Evolutionary conservation across 2,888 invertebrate genomes (phyloP), one percentile per base, ranked within the genome.

Genomic region (Opisthograptis luteolata): DNA sequence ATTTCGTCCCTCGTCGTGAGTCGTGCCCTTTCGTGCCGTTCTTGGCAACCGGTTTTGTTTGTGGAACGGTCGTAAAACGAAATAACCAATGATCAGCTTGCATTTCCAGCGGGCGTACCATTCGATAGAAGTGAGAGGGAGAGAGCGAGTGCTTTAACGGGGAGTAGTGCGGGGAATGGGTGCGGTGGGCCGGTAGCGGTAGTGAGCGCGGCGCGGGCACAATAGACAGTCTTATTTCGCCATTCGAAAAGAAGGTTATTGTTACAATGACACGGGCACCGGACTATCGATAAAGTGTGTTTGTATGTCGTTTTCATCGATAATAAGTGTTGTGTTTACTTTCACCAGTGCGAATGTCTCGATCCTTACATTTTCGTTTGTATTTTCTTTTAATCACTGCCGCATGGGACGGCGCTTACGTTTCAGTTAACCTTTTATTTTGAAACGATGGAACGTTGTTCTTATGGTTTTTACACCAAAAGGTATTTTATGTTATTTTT

Each of bases 391-490:
- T 84, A 82, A 85, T 84, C 73, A 85, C 70, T 81, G 87, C 87
- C 88, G 83, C 83, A 88, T 87, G 85, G 87, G 84, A 84, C 91
- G 90, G 84, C 84, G 87, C 84, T 88, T 86, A 81, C 81, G 87
- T 88, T 87, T 88, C 87, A 89, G 89, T 87, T 88, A 85, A 87
- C 80, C 81, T 81, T 88, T 91, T 88, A 88, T 84, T 89, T 91
- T 91, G 89, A 92, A 93, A 93, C 92, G 92, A 94, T 94, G 94
- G 94, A 94, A 93, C 94, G 94, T 92, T 93, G 94, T 92, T 93
- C 93, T 92, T 94, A 93, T 92, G 94, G 94, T 92, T 94, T 94
- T 93, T 94, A 93, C 93, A 94, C 94, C 86, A 94, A 94, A 94
- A 94, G 94, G 94, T 94, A 94, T 93, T 94, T 93, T 92, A 88